Evolutionary conservation across 92 coral and sea anemone species (phyloP), one percentile per base, ranked within the genome.

Genomic region (Epizoanthus illoricatus): DNA sequence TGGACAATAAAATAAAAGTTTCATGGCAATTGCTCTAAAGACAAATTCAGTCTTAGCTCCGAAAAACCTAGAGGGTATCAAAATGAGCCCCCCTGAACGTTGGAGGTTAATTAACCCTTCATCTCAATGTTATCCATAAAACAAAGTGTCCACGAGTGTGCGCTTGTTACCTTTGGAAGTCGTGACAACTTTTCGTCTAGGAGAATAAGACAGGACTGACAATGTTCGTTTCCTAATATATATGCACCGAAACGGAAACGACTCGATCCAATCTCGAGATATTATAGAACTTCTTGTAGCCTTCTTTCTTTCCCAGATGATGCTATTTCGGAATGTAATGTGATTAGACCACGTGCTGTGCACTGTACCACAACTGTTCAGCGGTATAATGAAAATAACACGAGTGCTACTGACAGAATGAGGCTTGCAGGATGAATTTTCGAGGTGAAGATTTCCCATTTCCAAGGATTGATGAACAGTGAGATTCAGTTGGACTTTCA

Each of bases 321-420:
- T 81, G 28, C 86, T 81, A 73, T 92, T 92, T 15, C 69, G 75
- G 66, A 90, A 92, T 0, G 66, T 59, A 10, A 92, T 73, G 7
- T 75, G 42, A 59, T 71, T 78, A 17, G 57, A 4, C 8, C 89
- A 79, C 16, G 80, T 76, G 87, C 49, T 90, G 70, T 88, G 92
- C 61, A 79, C 71, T 15, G 97, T 92, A 18, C 90, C 97, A 65
- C 97, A 92, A 20, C 85, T 75, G 57, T 92, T 92, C 87, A 92
- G 92, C 84, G 97, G 97, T 79, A 86, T 76, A 18, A 72, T 64
- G 65, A 87, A 90, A 58, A 88, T 33, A 65, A 88, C 94, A 83
- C 69, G 94, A 80, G 97, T 88, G 42, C 83, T 69, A 82, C 81
- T 92, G 49, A 65, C 63, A 64, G 67, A 80, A 3, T 23, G 57